Percentiles rank a stretch among this genome's conserved stretches.
Evolutionary conservation across 2,888 invertebrate species (phyloP).

Genomic region (Drosophila mettleri): DNA sequence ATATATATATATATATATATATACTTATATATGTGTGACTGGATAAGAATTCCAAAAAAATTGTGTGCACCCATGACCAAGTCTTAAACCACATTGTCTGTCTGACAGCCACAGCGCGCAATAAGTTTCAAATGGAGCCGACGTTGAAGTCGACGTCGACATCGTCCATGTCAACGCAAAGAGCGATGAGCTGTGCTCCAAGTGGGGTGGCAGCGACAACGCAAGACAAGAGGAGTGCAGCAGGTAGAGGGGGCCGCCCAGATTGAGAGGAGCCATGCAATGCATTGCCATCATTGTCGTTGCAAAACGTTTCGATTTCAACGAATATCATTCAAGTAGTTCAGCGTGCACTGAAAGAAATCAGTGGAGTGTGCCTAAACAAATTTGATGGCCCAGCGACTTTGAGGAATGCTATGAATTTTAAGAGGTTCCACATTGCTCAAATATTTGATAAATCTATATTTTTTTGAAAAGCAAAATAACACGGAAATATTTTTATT

Average conservation of each 20-base stretch:
- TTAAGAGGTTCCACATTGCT: not conserved
- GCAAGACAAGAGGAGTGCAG: not conserved
- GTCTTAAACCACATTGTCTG: slow-evolving; percentile 51
- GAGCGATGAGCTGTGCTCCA: slow-evolving; percentile 50
- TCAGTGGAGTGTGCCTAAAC: slow-evolving; percentile 4
- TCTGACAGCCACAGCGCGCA: slow-evolving; percentile 70
- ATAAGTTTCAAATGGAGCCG: slow-evolving; percentile 76
- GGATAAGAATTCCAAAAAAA: slow-evolving; percentile 58
- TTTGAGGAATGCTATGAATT: not conserved
- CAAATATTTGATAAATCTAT: not conserved
- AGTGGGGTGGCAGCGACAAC: not conserved
- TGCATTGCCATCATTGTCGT: slow-evolving; percentile 31
- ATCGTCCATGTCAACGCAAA: slow-evolving; percentile 61
- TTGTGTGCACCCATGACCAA: slow-evolving; percentile 14
- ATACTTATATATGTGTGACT: no score
- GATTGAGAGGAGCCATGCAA: slow-evolving; percentile 13
- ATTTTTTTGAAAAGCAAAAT: no score
- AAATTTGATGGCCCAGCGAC: slow-evolving; percentile 6
- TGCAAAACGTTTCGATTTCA: slow-evolving; percentile 67
- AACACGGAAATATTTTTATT: no score
- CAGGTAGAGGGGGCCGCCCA: not conserved
- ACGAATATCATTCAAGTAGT: slow-evolving; percentile 49
- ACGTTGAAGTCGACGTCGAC: slow-evolving; percentile 44
- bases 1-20: not conserved
- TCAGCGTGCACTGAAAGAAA: slow-evolving; percentile 55